Conservation (phyloP, 1,140 invertebrate species). For the Helicorthomorpha holstii region DNA sequence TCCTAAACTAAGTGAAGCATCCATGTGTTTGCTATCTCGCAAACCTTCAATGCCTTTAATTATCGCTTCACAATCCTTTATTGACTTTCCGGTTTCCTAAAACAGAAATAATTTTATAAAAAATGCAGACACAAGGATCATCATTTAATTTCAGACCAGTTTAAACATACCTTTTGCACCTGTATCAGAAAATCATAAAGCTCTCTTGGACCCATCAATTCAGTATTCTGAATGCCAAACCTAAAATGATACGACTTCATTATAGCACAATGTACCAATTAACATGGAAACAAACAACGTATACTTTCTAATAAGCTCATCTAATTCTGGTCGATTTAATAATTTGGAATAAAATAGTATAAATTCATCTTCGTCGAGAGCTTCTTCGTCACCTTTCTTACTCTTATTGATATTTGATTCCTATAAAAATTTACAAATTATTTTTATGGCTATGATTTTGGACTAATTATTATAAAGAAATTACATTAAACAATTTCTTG, state of each 20-base stretch:
- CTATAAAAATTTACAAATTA: constrained; percentile 18
- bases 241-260: background rate
- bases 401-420: constrained; percentile 30
- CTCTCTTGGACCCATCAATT: background rate
- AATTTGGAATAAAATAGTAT: constrained; percentile 34
- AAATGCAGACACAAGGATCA: background rate
- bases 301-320: constrained; percentile 34
- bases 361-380: constrained; percentile 36
- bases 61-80: background rate
- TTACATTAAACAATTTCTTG: constrained; percentile 25
- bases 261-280: background rate
- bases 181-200: background rate
- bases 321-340: constrained; percentile 31
- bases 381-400: constrained; percentile 25
- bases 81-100: background rate
- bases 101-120: background rate
- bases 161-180: background rate
- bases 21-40: background rate
- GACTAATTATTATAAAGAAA: constrained; percentile 5
- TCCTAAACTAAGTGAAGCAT: background rate
- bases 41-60: background rate
- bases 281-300: constrained; percentile 5
- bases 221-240: background rate
- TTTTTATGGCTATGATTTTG: background rate
- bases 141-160: background rate